Conservation (phyloP, 2,113 vertebrate species). For the Pimephales promelas region DNA sequence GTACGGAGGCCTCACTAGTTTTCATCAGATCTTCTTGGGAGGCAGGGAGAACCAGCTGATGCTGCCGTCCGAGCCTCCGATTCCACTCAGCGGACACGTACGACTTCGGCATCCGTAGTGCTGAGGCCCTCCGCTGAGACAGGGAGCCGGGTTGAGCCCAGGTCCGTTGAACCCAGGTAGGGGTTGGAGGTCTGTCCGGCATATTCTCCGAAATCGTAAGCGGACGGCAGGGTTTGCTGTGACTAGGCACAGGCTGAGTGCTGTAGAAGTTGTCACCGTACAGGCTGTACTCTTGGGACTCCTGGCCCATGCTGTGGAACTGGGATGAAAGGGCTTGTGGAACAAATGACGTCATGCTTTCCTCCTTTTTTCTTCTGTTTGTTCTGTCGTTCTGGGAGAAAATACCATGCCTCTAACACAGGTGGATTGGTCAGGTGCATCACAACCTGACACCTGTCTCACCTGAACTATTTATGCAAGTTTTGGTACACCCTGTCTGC, state of each 20-base stretch:
- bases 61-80: constrained; percentile 69
- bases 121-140: constrained; percentile 69
- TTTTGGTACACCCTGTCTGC: constrained; percentile 56
- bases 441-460: constrained; percentile 65
- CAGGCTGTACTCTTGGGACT: constrained; percentile 85
- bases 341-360: constrained; percentile 87
- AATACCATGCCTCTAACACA: constrained; percentile 28
- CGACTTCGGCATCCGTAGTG: constrained; percentile 78
- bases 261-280: constrained; percentile 88
- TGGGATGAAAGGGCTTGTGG: constrained; percentile 79
- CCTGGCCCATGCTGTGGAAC: constrained; percentile 83
- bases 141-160: constrained; percentile 72
- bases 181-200: constrained; percentile 70
- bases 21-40: constrained; percentile 87
- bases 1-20: constrained; percentile 88
- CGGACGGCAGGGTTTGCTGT: constrained; percentile 66
- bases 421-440: constrained; percentile 53
- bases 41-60: constrained; percentile 86
- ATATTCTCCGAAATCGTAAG: constrained; percentile 78
- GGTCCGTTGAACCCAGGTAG: constrained; percentile 79
- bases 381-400: constrained; percentile 14
- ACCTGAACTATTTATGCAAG: constrained; percentile 70
- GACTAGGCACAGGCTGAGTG: constrained; percentile 76
- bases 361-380: background rate
- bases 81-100: constrained; percentile 65